Percentiles rank a stretch among this genome's conserved stretches.
phyloP scores from a whole-genome alignment of 2,113 vertebrate genomes.

The Sturnira hondurensis region DNA sequence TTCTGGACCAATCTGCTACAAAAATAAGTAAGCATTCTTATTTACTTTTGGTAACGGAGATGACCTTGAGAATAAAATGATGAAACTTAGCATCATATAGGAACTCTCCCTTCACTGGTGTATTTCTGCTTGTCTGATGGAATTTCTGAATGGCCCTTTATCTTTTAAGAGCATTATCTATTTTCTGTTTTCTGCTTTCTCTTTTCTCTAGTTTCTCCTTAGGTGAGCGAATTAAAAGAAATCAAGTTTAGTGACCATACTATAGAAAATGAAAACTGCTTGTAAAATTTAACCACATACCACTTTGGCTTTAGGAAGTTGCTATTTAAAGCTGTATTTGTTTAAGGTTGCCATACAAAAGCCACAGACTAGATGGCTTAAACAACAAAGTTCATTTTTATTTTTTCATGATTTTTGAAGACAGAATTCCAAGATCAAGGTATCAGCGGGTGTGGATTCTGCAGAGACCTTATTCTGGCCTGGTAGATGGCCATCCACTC shows the following conservation, averaged over 20 bases:
- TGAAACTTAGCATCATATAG: neutral
- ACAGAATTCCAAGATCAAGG: neutral
- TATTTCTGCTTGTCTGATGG: neutral
- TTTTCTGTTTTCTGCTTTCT: neutral
- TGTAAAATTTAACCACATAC: neutral
- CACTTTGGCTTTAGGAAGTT: neutral
- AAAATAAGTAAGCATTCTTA: constrained; percentile 45
- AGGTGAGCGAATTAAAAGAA: neutral
- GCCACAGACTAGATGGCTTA: neutral
- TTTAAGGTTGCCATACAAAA: neutral
- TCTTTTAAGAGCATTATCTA: neutral
- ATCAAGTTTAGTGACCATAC: neutral
- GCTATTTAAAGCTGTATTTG: neutral
- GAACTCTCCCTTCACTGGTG: neutral
- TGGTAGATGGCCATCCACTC: neutral
- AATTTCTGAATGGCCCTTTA: neutral
- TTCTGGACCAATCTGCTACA: constrained; percentile 56
- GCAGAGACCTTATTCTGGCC: neutral
- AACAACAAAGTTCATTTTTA: neutral
- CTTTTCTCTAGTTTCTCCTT: neutral
- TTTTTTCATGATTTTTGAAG: neutral
- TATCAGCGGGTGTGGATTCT: neutral
- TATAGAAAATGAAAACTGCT: neutral
- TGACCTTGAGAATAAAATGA: neutral
- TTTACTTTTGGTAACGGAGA: neutral